These are phyloP conservation scores for Agapornis roseicollis DNA, from an alignment of 2,113 vertebrate species.

Conservation along the genomic window DNA sequence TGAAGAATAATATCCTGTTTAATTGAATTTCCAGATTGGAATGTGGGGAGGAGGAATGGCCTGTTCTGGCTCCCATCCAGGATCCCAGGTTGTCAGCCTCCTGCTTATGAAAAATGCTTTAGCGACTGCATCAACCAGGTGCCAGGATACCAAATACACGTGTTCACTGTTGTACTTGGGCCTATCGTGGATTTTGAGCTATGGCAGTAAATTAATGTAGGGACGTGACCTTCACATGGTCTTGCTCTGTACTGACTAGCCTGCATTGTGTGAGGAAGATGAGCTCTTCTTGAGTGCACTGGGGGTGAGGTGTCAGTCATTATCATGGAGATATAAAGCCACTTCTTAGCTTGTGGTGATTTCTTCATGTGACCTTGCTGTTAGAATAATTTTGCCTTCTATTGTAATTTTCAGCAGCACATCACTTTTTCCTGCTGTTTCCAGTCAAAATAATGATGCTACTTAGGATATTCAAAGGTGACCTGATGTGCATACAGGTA, in stretches of 20 bases:
- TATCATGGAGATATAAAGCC: background rate
- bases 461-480: background rate
- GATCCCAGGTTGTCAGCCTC: background rate
- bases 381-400: background rate
- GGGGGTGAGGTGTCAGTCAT: rapidly evolving
- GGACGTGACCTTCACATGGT: rapidly evolving
- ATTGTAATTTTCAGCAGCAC: background rate
- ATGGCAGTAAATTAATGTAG: background rate
- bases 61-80: background rate
- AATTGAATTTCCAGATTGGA: conserved; percentile 1
- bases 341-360: background rate
- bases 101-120: background rate
- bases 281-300: rapidly evolving
- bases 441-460: background rate
- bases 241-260: background rate
- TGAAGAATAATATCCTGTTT: conserved; percentile 10
- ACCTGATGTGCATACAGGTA: background rate
- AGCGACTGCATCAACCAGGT: background rate
- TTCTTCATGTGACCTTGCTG: background rate
- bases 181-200: background rate
- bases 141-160: rapidly evolving
- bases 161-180: background rate
- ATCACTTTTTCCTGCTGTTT: background rate
- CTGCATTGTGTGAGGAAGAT: background rate
- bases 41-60: background rate